Percentiles rank a stretch among this genome's conserved stretches.
These are phyloP conservation scores for Diadema setosum DNA, from an alignment of 35 echinoderm and acorn worm genomes.

Conservation along the genomic window DNA sequence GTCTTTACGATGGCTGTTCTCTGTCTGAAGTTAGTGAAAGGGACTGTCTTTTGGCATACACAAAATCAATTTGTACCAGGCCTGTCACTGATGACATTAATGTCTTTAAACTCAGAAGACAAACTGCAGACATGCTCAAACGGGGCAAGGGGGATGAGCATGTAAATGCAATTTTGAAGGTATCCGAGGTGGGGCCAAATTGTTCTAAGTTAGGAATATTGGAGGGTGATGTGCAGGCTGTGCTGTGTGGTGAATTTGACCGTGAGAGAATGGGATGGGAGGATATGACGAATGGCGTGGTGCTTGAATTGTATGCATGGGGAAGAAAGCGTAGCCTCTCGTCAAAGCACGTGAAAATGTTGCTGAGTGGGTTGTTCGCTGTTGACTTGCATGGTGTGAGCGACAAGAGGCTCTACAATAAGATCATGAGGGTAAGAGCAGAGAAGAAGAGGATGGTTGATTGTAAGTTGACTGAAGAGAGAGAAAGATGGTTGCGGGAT, in stretches of 20 bases:
- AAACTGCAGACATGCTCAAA: neutral
- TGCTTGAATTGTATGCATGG: neutral
- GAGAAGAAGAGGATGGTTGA: neutral
- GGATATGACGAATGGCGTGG: neutral
- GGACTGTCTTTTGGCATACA: neutral
- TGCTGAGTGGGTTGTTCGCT: neutral
- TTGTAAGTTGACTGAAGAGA: too few relatives aligned
- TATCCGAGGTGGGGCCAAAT: neutral
- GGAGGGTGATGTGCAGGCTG: neutral
- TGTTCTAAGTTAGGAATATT: neutral
- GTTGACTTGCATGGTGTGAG: neutral
- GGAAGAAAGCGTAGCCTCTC: neutral
- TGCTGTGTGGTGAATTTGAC: neutral
- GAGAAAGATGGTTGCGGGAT: neutral
- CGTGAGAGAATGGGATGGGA: neutral
- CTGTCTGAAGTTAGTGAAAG: neutral
- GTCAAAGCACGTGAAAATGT: neutral
- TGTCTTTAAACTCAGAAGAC: neutral
- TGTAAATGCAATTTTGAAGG: neutral
- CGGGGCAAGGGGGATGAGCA: neutral
- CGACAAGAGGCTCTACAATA: neutral
- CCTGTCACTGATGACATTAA: neutral
- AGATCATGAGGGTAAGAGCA: neutral
- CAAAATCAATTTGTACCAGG: neutral
- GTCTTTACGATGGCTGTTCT: neutral